Evolutionary conservation across 2,888 invertebrate genomes (phyloP), one percentile per base, ranked within the genome.

Genomic region (Eustalomyia histrio): DNA sequence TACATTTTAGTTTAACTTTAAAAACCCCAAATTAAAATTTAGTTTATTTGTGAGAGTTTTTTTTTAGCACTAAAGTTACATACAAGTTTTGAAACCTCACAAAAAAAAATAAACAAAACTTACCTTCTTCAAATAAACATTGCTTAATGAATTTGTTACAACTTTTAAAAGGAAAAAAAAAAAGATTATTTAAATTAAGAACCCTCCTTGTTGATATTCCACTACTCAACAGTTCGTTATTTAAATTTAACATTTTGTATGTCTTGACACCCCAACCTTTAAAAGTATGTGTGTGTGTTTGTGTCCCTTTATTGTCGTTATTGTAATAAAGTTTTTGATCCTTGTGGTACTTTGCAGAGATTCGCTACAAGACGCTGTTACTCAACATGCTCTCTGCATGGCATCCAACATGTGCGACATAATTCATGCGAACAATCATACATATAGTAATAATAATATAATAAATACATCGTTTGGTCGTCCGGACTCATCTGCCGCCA

Each of bases 401-500:
- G 94, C 89, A 93, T 93, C 87, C 94, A 94, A 88, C 93, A 93
- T 90, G 92, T 94, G 91, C 93, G 95, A 87, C 95, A 95, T 91
- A 95, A 95, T 91, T 95, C 95, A 91, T 95, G 95, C 92, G 95
- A 95, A 92, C 95, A 95, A 92, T 95, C 95, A 89, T 95, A 94
- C 92, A 95, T 95, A 93, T 95, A 95, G 94, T 94, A 83, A 24
- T 5, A 12, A 52, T 35, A 76, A 57, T 24, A 55, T 43, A 68
- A 12, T 29, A 33, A 53, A 67, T 60, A n/a, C 21, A 47, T 35
- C 64, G 3, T 75, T 58, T 29, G 12, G 14, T 39, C 43, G 16
- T 21, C 33, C 57, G 17, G 47, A 47, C 52, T 29, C 21, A 43
- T 14, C 24, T 52, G 43, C 55, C 33, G 52, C 60, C 33, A 35